phyloP scores from a whole-genome alignment of 2,888 invertebrate genomes.

The Drosophila putrida region DNA sequence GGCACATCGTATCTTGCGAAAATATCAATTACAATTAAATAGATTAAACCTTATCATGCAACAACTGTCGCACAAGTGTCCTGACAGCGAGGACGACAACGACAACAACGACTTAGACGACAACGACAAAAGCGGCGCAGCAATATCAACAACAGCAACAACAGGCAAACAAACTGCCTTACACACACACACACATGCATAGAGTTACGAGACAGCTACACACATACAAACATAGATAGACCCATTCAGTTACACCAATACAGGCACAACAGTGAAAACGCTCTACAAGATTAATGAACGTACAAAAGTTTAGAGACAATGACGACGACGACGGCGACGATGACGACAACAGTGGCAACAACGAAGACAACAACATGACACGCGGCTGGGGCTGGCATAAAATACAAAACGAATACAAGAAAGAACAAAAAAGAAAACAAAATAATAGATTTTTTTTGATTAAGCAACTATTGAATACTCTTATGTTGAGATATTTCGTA shows the following conservation, averaged over 20 bases:
- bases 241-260: constrained; percentile 25
- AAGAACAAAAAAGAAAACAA: constrained; percentile 6
- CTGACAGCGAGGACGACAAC: constrained; percentile 53
- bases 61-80: constrained; percentile 81
- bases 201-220: constrained; percentile 18
- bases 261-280: constrained; percentile 68
- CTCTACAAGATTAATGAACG: constrained; percentile 80
- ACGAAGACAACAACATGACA: constrained; percentile 60
- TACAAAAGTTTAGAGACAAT: constrained; percentile 81
- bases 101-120: constrained; percentile 8
- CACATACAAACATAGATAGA: constrained; percentile 11
- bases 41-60: constrained; percentile 81
- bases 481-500: neutral
- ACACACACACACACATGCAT: constrained; percentile 19
- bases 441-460: neutral
- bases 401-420: constrained; percentile 38
- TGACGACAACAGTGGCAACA: constrained; percentile 40
- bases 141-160: constrained; percentile 45
- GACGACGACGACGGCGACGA: constrained; percentile 67
- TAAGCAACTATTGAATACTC: constrained; percentile 14
- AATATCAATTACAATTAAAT: constrained; percentile 81
- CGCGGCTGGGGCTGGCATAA: constrained; percentile 52
- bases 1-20: constrained; percentile 70
- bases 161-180: constrained; percentile 48
- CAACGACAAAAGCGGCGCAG: constrained; percentile 34